Conservation (phyloP, 2,113 vertebrate genomes). For the Salvelinus namaycush region DNA sequence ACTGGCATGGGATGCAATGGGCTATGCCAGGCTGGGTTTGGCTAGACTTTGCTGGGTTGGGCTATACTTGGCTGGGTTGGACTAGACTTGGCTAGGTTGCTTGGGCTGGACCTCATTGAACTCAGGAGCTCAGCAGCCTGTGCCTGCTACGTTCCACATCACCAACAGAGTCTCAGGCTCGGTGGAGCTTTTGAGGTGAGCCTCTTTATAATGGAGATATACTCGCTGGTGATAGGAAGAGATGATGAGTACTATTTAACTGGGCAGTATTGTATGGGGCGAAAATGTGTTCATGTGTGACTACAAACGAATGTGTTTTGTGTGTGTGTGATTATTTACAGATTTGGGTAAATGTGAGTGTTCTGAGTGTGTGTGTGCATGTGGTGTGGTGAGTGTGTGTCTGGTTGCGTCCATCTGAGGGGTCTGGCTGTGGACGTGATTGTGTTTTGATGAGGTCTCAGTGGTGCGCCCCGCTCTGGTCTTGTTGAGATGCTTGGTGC, state of each 20-base stretch:
- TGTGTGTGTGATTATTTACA: constrained; percentile 47
- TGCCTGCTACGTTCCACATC: neutral
- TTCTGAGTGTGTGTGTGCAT: constrained; percentile 42
- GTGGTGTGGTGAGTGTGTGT: constrained; percentile 39
- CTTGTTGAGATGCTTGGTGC: constrained; percentile 67
- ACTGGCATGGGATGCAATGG: constrained; percentile 10
- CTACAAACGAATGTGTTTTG: constrained; percentile 35
- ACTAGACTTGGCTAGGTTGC: neutral
- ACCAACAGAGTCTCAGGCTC: neutral
- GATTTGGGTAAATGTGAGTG: constrained; percentile 41
- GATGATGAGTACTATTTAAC: constrained; percentile 53
- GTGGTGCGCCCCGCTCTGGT: constrained; percentile 59
- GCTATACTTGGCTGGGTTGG: neutral
- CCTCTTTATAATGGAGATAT: constrained; percentile 61
- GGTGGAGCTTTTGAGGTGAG: constrained; percentile 32
- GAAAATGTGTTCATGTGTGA: constrained; percentile 35
- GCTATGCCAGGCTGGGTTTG: constrained; percentile 23
- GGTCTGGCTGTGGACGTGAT: constrained; percentile 68
- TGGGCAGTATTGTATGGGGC: constrained; percentile 52
- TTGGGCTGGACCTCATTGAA: neutral
- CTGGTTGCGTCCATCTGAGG: constrained; percentile 40
- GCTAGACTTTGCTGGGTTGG: constrained; percentile 18
- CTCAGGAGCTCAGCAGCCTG: neutral
- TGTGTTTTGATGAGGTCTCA: constrained; percentile 77
- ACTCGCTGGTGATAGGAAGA: constrained; percentile 56